Conservation (phyloP, 2,113 vertebrate species). For the Tachysurus vachellii region DNA sequence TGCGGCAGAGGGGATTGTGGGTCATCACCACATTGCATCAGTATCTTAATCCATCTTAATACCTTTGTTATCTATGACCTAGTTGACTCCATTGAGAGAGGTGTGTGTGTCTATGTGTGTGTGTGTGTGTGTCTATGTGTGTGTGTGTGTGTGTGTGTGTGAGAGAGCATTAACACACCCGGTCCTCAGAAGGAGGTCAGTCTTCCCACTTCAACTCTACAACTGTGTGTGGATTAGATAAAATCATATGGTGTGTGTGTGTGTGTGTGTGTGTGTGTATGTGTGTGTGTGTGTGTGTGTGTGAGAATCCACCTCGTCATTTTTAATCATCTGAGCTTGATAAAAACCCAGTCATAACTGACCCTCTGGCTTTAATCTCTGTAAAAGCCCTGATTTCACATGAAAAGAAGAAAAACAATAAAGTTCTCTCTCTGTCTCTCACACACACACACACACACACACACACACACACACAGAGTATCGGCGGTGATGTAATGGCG, state of each 20-base stretch:
- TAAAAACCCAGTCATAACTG: slow-evolving; percentile 1
- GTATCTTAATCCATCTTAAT: slow-evolving; percentile 52
- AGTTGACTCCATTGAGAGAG: slow-evolving; percentile 9
- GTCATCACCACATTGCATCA: slow-evolving; percentile 55
- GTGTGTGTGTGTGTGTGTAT: slow-evolving; percentile 11
- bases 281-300: slow-evolving; percentile 16
- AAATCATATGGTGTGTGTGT: slow-evolving; percentile 17
- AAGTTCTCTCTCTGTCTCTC: not conserved
- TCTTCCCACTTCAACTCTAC: not conserved
- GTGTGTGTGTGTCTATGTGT: too few species aligned
- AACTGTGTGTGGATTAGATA: not conserved
- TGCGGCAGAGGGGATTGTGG: slow-evolving; percentile 30
- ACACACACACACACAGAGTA: not conserved
- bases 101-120: slow-evolving; percentile 19
- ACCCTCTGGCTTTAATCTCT: not conserved
- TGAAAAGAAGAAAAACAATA: slow-evolving; percentile 3
- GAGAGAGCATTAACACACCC: not conserved
- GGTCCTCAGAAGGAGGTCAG: not conserved
- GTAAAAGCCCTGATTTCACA: not conserved
- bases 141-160: slow-evolving; percentile 16
- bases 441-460: not conserved
- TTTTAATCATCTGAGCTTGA: slow-evolving; percentile 32
- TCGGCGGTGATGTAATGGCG: not conserved
- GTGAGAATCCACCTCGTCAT: slow-evolving; percentile 1
- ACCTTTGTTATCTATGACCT: slow-evolving; percentile 29